Conservation (phyloP, 2,797 vertebrate genomes). For the Cichlasoma orientale region DNA sequence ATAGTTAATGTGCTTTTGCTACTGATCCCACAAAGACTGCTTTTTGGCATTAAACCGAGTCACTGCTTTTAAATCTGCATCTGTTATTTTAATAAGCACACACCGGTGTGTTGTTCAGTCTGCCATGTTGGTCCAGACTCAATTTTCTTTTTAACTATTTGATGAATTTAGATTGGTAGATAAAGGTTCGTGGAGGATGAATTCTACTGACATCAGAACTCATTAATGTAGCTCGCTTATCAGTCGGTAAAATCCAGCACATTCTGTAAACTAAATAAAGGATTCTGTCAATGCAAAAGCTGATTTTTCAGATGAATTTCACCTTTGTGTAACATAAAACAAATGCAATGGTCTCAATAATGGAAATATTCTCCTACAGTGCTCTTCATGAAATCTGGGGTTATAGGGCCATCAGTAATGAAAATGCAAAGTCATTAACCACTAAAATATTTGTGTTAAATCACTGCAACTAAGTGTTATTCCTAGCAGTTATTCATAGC, state of each 20-base stretch:
- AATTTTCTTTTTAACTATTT: background rate
- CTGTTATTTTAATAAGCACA: background rate
- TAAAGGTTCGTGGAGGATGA: background rate
- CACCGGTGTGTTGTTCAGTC: background rate
- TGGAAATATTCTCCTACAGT: background rate
- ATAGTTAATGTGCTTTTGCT: background rate
- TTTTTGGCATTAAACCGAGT: background rate
- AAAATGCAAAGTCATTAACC: background rate
- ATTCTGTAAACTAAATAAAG: background rate
- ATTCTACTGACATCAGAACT: background rate
- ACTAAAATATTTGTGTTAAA: background rate
- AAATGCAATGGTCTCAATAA: background rate
- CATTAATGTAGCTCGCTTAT: background rate
- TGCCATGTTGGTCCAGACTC: background rate
- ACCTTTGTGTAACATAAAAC: background rate
- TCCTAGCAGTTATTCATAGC: background rate
- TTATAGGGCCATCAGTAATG: background rate
- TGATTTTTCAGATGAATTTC: background rate
- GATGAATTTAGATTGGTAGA: background rate
- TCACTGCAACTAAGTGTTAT: background rate
- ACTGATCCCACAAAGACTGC: background rate
- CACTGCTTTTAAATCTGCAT: background rate
- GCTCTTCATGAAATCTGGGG: background rate
- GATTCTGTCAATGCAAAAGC: background rate
- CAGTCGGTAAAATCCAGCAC: background rate